Evolutionary conservation across 2,113 vertebrate species (phyloP).

Genomic region (Corapipo altera): DNA sequence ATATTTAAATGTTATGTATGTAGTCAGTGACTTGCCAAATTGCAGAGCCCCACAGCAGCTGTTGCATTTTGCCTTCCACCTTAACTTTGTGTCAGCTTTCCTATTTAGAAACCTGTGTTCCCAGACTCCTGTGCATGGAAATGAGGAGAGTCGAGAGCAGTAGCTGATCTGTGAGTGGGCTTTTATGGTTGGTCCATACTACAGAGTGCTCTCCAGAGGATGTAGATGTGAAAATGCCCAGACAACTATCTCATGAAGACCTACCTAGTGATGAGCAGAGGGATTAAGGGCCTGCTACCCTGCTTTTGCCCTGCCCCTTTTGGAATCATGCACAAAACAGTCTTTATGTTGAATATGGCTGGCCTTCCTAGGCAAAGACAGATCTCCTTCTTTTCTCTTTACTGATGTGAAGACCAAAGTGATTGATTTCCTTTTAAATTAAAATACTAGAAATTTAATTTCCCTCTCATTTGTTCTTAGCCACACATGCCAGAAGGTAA

Average conservation of each 20-base stretch:
- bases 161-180: background rate
- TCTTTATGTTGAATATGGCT: background rate
- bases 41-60: background rate
- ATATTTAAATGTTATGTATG: background rate
- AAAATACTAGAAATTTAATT: background rate
- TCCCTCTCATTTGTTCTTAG: background rate
- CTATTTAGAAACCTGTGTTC: background rate
- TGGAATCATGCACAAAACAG: background rate
- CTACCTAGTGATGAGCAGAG: background rate
- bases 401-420: background rate
- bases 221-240: background rate
- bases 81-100: background rate
- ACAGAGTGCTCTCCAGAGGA: background rate
- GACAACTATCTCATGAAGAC: background rate
- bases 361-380: background rate
- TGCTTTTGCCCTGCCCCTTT: background rate
- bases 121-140: rapidly evolving
- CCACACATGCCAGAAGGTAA: background rate
- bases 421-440: background rate
- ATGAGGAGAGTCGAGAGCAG: background rate
- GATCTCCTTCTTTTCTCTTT: background rate
- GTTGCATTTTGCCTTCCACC: background rate
- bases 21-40: background rate
- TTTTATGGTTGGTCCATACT: background rate
- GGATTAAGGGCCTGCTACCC: background rate